Conservation (phyloP, 2,113 vertebrate species). For the Pituophis catenifer region DNA sequence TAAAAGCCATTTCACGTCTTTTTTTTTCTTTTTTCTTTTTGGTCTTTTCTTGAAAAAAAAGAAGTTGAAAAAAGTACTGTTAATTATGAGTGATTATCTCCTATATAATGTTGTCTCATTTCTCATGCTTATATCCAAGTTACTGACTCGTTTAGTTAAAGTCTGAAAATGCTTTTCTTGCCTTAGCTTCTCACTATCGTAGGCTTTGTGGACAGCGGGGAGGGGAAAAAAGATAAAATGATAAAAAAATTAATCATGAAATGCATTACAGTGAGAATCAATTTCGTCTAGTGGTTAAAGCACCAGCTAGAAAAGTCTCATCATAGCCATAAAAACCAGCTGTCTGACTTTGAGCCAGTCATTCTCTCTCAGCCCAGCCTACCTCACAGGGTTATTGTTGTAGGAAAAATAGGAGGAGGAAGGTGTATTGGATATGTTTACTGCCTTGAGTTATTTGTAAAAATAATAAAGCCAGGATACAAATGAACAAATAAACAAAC, state of each 20-base stretch:
- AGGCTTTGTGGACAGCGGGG: neutral
- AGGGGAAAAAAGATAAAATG: neutral
- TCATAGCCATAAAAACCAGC: neutral
- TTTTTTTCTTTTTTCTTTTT: neutral
- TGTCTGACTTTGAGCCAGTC: too few relatives aligned
- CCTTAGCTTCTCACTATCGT: neutral
- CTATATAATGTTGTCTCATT: neutral
- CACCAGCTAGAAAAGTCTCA: neutral
- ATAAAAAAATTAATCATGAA: neutral
- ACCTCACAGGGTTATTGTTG: neutral
- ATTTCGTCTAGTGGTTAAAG: neutral
- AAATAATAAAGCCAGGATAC: neutral
- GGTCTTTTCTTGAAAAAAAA: neutral
- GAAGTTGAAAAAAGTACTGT: neutral
- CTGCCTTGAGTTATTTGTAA: neutral
- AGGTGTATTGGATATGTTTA: neutral
- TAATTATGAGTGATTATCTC: neutral
- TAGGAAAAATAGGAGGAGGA: neutral
- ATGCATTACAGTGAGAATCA: neutral
- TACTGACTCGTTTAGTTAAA: neutral
- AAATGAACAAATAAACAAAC: neutral
- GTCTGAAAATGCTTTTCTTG: neutral
- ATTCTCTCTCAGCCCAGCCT: neutral
- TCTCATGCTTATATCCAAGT: neutral
- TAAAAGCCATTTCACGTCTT: neutral